phyloP scores from a whole-genome alignment of 2,113 vertebrate genomes.

The Odontesthes bonariensis region DNA sequence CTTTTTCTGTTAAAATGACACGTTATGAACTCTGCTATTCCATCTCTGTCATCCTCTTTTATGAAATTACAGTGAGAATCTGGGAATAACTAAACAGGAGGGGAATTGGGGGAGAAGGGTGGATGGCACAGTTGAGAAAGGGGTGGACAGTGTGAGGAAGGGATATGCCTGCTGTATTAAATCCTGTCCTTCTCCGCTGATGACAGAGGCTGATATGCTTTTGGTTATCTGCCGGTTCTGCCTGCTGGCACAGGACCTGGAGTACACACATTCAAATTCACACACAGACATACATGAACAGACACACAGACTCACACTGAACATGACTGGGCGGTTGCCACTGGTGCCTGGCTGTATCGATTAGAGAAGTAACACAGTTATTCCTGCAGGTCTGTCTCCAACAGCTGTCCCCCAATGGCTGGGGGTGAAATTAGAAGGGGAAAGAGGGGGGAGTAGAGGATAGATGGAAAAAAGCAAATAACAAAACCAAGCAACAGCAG shows the following conservation, averaged over 20 bases:
- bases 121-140: conserved; percentile 17
- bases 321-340: conserved; percentile 53
- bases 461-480: neutral
- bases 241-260: conserved; percentile 45
- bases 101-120: neutral
- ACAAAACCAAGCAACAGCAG: conserved; percentile 29
- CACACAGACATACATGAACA: conserved; percentile 28
- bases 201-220: conserved; percentile 55
- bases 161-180: conserved; percentile 51
- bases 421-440: conserved; percentile 23
- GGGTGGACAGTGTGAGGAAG: conserved; percentile 31
- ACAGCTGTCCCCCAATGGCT: conserved; percentile 66
- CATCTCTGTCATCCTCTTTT: neutral
- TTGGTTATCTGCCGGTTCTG: conserved; percentile 66
- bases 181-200: conserved; percentile 53
- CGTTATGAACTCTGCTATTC: conserved; percentile 34
- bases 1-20: conserved; percentile 36
- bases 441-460: neutral
- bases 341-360: conserved; percentile 76
- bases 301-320: conserved; percentile 41
- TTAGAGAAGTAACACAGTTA: conserved; percentile 76
- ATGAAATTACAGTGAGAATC: conserved; percentile 32
- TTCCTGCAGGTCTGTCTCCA: conserved; percentile 75
- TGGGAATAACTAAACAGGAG: conserved; percentile 27
- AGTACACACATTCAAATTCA: conserved; percentile 33